These are phyloP conservation scores for Danio kyathit DNA, from an alignment of 2,797 vertebrate species.

Conservation along the genomic window DNA sequence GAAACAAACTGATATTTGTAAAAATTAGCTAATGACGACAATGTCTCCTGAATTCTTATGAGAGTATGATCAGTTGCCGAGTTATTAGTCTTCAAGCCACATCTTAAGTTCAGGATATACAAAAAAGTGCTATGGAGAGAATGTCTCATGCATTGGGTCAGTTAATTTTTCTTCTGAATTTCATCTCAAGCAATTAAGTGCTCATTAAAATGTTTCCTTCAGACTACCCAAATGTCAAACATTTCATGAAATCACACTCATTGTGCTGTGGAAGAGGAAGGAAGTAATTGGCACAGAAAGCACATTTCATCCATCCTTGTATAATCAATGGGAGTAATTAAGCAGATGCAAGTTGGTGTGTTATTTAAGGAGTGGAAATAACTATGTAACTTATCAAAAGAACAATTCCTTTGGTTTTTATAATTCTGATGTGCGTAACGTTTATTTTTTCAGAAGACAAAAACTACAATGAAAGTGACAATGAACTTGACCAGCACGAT, in stretches of 20 bases:
- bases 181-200: constrained; percentile 20
- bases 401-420: not conserved
- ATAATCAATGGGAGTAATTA: constrained; percentile 17
- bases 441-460: constrained; percentile 78
- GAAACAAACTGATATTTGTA: not conserved
- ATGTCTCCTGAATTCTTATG: not conserved
- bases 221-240: constrained; percentile 1
- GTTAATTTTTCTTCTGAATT: constrained; percentile 8
- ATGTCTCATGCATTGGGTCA: not conserved
- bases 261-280: constrained; percentile 17
- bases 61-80: not conserved
- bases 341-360: not conserved
- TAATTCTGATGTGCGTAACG: not conserved
- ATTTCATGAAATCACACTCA: constrained; percentile 13
- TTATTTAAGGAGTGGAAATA: not conserved
- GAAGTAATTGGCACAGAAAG: constrained; percentile 40
- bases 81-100: not conserved
- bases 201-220: constrained; percentile 13
- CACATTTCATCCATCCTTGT: constrained; percentile 10
- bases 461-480: constrained; percentile 79
- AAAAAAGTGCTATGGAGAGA: not conserved
- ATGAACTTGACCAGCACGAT: constrained; percentile 81
- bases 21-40: not conserved
- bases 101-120: not conserved
- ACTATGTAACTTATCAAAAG: not conserved